phyloP scores from a whole-genome alignment of 1,140 invertebrate genomes.

The Drosophila tropicalis region DNA sequence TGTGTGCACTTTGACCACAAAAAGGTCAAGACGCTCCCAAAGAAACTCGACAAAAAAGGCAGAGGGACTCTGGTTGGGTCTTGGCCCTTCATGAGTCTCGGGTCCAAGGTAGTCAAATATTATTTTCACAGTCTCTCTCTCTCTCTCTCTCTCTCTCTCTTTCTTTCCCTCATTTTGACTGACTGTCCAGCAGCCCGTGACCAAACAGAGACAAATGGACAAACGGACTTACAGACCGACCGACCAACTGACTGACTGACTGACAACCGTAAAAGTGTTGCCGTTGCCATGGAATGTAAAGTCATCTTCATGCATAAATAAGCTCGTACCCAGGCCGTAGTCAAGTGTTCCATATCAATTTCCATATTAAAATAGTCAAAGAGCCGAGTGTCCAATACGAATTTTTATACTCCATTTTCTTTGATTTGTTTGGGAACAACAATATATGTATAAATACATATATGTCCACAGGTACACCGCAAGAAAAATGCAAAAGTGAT shows the following conservation, averaged over 20 bases:
- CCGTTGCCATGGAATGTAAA: conserved; percentile 71
- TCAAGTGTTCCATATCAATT: conserved; percentile 71
- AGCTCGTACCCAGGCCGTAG: conserved; percentile 46
- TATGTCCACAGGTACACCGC: neutral
- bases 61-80: conserved; percentile 11
- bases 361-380: conserved; percentile 74
- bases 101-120: conserved; percentile 52
- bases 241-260: conserved; percentile 15
- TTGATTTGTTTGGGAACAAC: conserved; percentile 58
- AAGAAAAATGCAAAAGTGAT: too few species aligned
- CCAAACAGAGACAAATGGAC: conserved; percentile 56
- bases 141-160: conserved; percentile 25
- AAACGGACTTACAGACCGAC: conserved; percentile 15
- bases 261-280: conserved; percentile 80
- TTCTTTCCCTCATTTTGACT: conserved; percentile 2
- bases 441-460: conserved; percentile 3
- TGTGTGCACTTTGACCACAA: conserved; percentile 80
- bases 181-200: conserved; percentile 69
- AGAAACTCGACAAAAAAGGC: conserved; percentile 40
- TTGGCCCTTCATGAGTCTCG: conserved; percentile 11
- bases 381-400: conserved; percentile 28
- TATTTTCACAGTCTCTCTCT: conserved; percentile 51
- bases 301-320: conserved; percentile 81
- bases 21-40: conserved; percentile 73
- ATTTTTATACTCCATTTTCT: conserved; percentile 44